A percentile compares a stretch with the other conserved stretches of the same genome.
These are phyloP conservation scores for Ataeniobius toweri DNA, from an alignment of 2,797 vertebrate species.

Conservation along the genomic window DNA sequence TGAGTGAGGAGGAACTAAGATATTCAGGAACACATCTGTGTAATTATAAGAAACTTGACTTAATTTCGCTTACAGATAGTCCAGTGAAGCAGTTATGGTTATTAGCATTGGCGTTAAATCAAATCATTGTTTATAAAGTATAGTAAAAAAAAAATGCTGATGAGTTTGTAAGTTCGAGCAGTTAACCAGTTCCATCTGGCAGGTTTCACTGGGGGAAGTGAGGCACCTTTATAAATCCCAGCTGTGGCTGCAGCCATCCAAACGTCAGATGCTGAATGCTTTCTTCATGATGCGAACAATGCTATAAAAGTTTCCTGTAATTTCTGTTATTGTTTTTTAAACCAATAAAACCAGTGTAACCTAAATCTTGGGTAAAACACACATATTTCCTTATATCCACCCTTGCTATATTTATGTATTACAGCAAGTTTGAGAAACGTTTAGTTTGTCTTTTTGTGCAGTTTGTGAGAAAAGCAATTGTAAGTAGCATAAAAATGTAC, in stretches of 20 bases:
- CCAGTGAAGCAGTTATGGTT: conserved; percentile 54
- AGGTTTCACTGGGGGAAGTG: conserved; percentile 53
- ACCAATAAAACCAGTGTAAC: conserved; percentile 52
- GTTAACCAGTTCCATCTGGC: conserved; percentile 70
- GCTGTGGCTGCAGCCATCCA: conserved; percentile 75
- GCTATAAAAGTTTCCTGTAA: conserved; percentile 73
- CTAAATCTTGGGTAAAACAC: conserved; percentile 23
- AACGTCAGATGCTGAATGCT: conserved; percentile 73
- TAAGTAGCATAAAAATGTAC: conserved; percentile 11
- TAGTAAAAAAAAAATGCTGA: conserved; percentile 60
- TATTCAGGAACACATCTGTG: conserved; percentile 49
- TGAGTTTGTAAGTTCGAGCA: conserved; percentile 57
- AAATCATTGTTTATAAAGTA: conserved; percentile 64
- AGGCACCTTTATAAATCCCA: conserved; percentile 80
- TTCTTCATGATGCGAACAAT: conserved; percentile 71
- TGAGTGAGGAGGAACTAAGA: conserved; percentile 33
- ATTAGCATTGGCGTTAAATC: conserved; percentile 53
- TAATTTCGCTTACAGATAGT: conserved; percentile 46
- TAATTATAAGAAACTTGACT: conserved; percentile 62
- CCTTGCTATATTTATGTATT: conserved; percentile 29
- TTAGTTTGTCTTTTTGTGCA: conserved; percentile 8
- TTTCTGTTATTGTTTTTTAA: conserved; percentile 71
- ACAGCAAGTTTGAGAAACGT: conserved; percentile 5
- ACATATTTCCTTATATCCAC: conserved; percentile 33
- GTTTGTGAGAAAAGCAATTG: background rate